Percentiles rank a stretch among this genome's conserved stretches.
phyloP scores from a whole-genome alignment of 2,113 vertebrate genomes.

The Vidua chalybeata region DNA sequence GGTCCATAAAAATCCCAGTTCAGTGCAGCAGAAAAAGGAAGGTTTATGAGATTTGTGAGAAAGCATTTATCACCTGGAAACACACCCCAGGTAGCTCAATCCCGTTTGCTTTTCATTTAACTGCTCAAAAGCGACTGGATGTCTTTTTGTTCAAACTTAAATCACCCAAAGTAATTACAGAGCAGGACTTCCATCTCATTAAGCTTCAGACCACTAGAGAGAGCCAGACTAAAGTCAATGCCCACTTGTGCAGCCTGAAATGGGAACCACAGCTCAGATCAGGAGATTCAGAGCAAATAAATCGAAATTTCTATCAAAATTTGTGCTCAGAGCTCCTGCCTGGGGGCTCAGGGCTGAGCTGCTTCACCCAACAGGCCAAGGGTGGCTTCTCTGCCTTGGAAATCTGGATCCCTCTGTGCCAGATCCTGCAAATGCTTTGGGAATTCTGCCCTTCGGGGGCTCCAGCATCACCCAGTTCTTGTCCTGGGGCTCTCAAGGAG shows the following conservation, averaged over 20 bases:
- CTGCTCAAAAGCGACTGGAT: neutral
- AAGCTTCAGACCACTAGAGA: conserved; percentile 52
- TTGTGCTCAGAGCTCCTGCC: neutral
- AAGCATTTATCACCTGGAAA: conserved; percentile 42
- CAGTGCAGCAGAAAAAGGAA: neutral
- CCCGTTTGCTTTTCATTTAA: conserved; percentile 9
- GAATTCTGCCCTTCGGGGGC: neutral
- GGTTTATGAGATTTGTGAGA: neutral
- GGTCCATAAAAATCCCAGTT: neutral
- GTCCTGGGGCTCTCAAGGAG: neutral
- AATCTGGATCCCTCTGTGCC: neutral
- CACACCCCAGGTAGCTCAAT: neutral
- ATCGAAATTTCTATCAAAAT: neutral
- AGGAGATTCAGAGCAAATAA: neutral
- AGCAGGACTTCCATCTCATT: neutral
- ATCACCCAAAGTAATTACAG: neutral
- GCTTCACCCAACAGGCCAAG: neutral
- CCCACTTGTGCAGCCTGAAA: neutral
- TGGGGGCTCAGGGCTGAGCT: neutral
- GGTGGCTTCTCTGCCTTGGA: neutral
- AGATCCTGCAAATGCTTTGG: neutral
- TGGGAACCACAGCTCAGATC: neutral
- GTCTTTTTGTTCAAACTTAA: neutral
- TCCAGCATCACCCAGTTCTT: neutral
- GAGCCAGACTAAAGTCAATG: conserved; percentile 59